These are phyloP conservation scores for Mylabris phalerata DNA, from an alignment of 1,140 invertebrate species.

Conservation along the genomic window DNA sequence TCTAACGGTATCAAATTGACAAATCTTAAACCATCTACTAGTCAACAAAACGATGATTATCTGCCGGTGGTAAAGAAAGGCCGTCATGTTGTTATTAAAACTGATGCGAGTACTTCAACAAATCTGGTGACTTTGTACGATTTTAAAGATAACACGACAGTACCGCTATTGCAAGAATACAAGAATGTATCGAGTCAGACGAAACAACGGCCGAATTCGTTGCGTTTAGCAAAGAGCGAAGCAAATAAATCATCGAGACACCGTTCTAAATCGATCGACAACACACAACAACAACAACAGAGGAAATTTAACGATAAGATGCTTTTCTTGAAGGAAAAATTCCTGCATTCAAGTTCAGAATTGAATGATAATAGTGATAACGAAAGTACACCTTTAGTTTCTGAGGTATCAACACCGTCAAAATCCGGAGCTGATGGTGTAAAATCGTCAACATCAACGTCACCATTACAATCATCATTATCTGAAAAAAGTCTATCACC, in stretches of 20 bases:
- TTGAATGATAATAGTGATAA: slow-evolving; percentile 38
- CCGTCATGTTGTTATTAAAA: slow-evolving; percentile 37
- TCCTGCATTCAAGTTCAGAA: slow-evolving; percentile 40
- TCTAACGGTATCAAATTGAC: slow-evolving; percentile 27
- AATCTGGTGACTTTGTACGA: slow-evolving; percentile 20
- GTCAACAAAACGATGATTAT: slow-evolving; percentile 5
- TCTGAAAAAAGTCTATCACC: slow-evolving; percentile 32
- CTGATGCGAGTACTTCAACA: slow-evolving; percentile 17
- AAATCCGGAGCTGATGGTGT: slow-evolving; percentile 27
- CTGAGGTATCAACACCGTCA: slow-evolving; percentile 38
- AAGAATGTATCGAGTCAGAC: slow-evolving; percentile 1
- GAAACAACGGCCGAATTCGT: slow-evolving; percentile 27
- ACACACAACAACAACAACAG: slow-evolving; percentile 14
- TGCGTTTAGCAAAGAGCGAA: slow-evolving; percentile 24
- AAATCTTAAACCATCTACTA: slow-evolving; percentile 22
- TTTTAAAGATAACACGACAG: slow-evolving; percentile 14
- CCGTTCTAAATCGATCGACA: slow-evolving; percentile 39
- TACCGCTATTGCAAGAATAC: slow-evolving; percentile 15
- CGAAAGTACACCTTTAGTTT: slow-evolving; percentile 43
- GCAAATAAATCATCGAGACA: slow-evolving; percentile 15
- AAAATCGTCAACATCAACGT: slow-evolving; percentile 31
- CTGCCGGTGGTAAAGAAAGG: slow-evolving; percentile 8
- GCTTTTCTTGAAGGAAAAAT: slow-evolving; percentile 41
- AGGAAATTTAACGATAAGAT: slow-evolving; percentile 33
- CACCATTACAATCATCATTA: slow-evolving; percentile 29